phyloP scores from a whole-genome alignment of 2,888 invertebrate species.

The Strigamia crassipes region DNA sequence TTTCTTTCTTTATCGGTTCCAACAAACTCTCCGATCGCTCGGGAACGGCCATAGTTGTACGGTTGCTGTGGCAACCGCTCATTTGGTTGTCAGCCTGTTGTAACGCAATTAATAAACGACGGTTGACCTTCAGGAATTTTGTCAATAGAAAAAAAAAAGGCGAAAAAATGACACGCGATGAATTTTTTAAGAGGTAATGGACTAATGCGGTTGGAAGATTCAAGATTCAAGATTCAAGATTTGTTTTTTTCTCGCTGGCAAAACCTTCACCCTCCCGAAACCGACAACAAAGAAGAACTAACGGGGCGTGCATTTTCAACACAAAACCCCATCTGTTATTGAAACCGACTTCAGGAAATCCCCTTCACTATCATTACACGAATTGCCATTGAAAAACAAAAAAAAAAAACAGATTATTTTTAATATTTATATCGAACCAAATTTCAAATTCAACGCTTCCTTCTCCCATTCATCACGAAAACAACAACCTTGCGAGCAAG shows the following conservation, averaged over 20 bases:
- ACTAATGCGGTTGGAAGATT: no score
- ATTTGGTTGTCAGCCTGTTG: background rate
- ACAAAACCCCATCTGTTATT: constrained; percentile 11
- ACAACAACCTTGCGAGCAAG: background rate
- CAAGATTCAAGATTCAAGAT: background rate
- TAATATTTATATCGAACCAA: background rate
- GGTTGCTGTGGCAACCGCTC: background rate
- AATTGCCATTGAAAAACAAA: background rate
- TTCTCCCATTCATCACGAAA: background rate
- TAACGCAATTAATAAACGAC: background rate
- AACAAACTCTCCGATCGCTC: background rate
- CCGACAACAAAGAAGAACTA: background rate
- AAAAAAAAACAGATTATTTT: background rate
- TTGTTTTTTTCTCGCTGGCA: background rate
- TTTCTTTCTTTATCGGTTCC: background rate
- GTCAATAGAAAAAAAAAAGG: constrained; percentile 4
- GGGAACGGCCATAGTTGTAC: background rate
- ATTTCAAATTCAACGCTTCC: background rate
- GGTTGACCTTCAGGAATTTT: background rate
- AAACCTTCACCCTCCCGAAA: background rate
- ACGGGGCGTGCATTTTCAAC: background rate
- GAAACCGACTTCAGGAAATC: background rate
- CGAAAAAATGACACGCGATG: background rate
- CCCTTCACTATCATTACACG: background rate
- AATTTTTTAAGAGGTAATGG: background rate